Evolutionary conservation across 1,140 invertebrate genomes (phyloP).

Genomic region (Aporrectodea caliginosa): DNA sequence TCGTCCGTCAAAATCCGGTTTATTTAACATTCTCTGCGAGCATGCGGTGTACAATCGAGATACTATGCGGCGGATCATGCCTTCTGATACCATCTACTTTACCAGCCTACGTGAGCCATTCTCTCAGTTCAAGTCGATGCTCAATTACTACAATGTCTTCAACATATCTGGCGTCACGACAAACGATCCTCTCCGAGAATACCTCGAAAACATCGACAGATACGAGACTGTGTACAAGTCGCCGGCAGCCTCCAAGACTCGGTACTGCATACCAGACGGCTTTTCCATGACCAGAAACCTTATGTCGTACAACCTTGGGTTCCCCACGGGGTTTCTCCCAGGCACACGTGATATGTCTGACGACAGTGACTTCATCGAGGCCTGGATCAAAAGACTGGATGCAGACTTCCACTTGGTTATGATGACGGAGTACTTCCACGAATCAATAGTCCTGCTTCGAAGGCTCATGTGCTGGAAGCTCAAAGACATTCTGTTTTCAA

Average conservation of each 20-base stretch:
- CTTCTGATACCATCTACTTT: constrained; percentile 28
- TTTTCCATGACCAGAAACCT: constrained; percentile 48
- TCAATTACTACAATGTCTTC: constrained; percentile 31
- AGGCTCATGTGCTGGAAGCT: constrained; percentile 23
- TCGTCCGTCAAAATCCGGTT: not conserved
- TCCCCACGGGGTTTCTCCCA: constrained; percentile 41
- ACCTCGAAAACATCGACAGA: constrained; percentile 40
- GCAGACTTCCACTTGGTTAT: constrained; percentile 14
- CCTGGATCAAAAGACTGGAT: constrained; percentile 14
- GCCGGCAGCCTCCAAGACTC: constrained; percentile 23
- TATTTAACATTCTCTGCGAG: constrained; percentile 26
- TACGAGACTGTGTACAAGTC: constrained; percentile 45
- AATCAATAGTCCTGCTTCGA: constrained; percentile 22
- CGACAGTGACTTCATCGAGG: not conserved
- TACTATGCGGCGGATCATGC: constrained; percentile 27
- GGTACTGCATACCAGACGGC: constrained; percentile 46
- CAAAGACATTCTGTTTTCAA: constrained; percentile 17
- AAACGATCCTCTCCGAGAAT: constrained; percentile 30
- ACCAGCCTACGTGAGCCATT: constrained; percentile 34
- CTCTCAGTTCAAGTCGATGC: constrained; percentile 33
- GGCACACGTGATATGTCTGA: not conserved
- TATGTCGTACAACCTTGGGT: constrained; percentile 46
- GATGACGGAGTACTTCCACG: constrained; percentile 20
- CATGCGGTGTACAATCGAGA: constrained; percentile 26
- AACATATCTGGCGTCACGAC: not conserved